Conservation (phyloP, 2,113 vertebrate species). For the Spermophilus dauricus region DNA sequence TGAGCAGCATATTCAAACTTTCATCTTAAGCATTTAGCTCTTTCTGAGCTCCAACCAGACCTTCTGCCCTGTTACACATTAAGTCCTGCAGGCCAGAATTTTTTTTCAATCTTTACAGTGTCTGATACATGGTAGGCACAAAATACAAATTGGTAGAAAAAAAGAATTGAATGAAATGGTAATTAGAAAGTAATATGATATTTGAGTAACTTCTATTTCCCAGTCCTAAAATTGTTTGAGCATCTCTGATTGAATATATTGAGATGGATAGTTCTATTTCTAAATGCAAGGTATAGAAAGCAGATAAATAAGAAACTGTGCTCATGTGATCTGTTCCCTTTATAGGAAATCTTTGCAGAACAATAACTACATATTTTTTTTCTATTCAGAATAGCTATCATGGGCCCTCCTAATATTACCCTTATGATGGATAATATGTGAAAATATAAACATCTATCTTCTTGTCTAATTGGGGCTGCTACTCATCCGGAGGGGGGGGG, state of each 20-base stretch:
- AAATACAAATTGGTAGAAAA: background rate
- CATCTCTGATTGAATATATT: slow-evolving; percentile 27
- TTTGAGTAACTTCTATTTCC: background rate
- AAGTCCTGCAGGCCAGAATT: background rate
- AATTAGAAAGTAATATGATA: slow-evolving; percentile 18
- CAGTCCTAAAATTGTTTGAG: background rate
- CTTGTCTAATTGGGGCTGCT: slow-evolving; percentile 55
- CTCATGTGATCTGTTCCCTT: background rate
- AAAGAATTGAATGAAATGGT: background rate
- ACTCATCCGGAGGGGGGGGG: background rate
- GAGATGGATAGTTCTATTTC: background rate
- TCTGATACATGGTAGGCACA: background rate
- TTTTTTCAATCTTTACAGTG: background rate
- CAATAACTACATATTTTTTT: slow-evolving; percentile 28
- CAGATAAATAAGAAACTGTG: slow-evolving; percentile 15
- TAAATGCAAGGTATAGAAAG: slow-evolving; percentile 10
- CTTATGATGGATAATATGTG: slow-evolving; percentile 13
- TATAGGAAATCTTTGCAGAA: slow-evolving; percentile 20
- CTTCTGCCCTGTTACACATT: background rate
- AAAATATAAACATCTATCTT: slow-evolving; percentile 46
- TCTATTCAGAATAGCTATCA: background rate
- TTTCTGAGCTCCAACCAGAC: background rate
- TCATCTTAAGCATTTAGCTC: background rate
- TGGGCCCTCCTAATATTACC: background rate
- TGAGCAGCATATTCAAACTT: background rate